Conservation (phyloP, 1,140 invertebrate genomes). For the Drosophila tristis region DNA sequence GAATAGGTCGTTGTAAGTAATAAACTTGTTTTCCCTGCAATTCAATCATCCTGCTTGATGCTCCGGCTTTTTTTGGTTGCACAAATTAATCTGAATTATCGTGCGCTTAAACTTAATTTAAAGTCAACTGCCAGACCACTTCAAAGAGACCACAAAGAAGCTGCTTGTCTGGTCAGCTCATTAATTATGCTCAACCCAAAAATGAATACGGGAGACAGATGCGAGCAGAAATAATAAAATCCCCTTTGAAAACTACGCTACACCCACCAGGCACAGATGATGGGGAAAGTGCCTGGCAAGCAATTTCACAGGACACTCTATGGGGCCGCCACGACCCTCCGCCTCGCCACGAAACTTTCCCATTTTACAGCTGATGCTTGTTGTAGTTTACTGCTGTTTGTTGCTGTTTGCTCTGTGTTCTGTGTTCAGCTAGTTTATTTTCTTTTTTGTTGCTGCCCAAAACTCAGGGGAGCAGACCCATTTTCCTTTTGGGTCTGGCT, state of each 20-base stretch:
- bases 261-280: too few species aligned
- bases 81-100: background rate
- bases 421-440: background rate
- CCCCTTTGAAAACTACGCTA: constrained; percentile 4
- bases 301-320: constrained; percentile 36
- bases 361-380: constrained; percentile 54
- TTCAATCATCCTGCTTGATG: constrained; percentile 4
- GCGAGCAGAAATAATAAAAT: constrained; percentile 6
- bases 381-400: constrained; percentile 22
- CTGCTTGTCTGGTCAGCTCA: constrained; percentile 29
- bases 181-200: constrained; percentile 44
- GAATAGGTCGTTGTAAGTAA: too few species aligned
- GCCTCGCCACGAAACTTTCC: constrained; percentile 20
- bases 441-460: background rate
- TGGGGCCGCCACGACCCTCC: constrained; percentile 16
- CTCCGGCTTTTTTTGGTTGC: too few species aligned
- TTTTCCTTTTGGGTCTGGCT: background rate
- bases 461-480: constrained; percentile 23
- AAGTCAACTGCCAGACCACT: constrained; percentile 29
- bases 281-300: constrained; percentile 24
- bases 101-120: constrained; percentile 21
- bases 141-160: constrained; percentile 30
- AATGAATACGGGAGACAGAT: constrained; percentile 36
- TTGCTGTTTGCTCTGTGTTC: constrained; percentile 38
- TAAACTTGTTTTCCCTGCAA: background rate